Evolutionary conservation across 2,888 invertebrate genomes (phyloP).

Genomic region (Euclidia mi): DNA sequence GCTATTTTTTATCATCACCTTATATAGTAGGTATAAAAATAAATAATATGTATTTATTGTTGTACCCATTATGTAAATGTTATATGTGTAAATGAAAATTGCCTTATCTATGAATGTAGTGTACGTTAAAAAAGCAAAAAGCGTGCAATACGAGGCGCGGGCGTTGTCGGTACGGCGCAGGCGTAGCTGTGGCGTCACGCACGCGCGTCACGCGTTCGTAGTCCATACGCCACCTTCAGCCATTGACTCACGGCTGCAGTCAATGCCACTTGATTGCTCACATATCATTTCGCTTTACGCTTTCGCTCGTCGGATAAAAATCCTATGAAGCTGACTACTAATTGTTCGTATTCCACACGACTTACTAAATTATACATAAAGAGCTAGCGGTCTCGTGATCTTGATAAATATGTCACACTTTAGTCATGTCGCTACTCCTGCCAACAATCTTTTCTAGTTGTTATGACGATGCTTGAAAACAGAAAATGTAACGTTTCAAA

Average conservation of each 20-base stretch:
- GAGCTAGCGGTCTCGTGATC: conserved; percentile 7
- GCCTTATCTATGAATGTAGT: too few relatives aligned
- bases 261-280: conserved; percentile 47
- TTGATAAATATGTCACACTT: conserved; percentile 27
- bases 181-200: conserved; percentile 51
- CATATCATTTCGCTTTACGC: conserved; percentile 35
- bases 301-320: conserved; percentile 32
- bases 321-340: conserved; percentile 4
- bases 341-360: conserved; percentile 2
- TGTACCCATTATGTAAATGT: too few relatives aligned
- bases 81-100: too few relatives aligned
- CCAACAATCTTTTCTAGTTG: conserved; percentile 2
- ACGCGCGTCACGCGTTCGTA: conserved; percentile 51
- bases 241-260: conserved; percentile 55
- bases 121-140: conserved; percentile 22
- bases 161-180: conserved; percentile 21
- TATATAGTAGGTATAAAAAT: too few relatives aligned
- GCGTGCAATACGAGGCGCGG: conserved; percentile 29
- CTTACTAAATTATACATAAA: conserved; percentile 1
- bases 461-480: conserved; percentile 21
- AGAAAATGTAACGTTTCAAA: conserved; percentile 56
- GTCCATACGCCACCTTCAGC: conserved; percentile 48
- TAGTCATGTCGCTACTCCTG: conserved; percentile 26
- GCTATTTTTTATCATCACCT: too few relatives aligned
- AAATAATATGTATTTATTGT: too few relatives aligned